A percentile compares a stretch with the other conserved stretches of the same genome.
phyloP scores from a whole-genome alignment of 1,140 invertebrate species.

The Pomacea maculata region DNA sequence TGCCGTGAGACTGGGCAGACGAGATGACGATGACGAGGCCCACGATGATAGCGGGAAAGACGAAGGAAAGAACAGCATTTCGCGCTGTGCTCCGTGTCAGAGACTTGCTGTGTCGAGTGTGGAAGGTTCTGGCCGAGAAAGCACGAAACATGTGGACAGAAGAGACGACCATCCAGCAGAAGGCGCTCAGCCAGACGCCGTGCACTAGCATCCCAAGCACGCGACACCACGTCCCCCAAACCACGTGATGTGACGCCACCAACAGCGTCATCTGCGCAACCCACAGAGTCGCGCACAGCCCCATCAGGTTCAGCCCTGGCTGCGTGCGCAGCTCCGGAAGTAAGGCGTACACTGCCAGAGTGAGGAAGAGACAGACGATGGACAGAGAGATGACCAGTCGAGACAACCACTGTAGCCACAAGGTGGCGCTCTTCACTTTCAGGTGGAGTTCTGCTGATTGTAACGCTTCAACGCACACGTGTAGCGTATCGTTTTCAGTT shows the following conservation, averaged over 20 bases:
- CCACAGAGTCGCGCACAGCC: slow-evolving; percentile 1
- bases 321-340: slow-evolving; percentile 11
- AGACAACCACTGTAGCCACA: slow-evolving; percentile 9
- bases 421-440: neutral
- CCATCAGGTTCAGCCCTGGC: slow-evolving; percentile 21
- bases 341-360: neutral
- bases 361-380: slow-evolving; percentile 5
- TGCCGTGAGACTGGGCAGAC: slow-evolving; percentile 2
- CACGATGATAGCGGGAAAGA: slow-evolving; percentile 12
- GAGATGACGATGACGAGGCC: neutral
- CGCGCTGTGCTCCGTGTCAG: no score
- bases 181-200: slow-evolving; percentile 6
- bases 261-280: slow-evolving; percentile 15
- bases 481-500: neutral
- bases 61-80: no score
- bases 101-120: no score
- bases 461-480: neutral
- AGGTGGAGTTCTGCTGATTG: neutral
- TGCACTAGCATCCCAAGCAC: slow-evolving; percentile 2
- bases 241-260: slow-evolving; percentile 3
- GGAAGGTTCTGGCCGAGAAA: slow-evolving; percentile 2
- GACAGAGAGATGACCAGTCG: slow-evolving; percentile 12
- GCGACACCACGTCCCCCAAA: neutral
- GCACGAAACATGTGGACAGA: slow-evolving; percentile 15
- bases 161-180: slow-evolving; percentile 15